Base-by-base conservation (phyloP, 2,888 invertebrate genomes). In the Watsonalla binaria region DNA sequence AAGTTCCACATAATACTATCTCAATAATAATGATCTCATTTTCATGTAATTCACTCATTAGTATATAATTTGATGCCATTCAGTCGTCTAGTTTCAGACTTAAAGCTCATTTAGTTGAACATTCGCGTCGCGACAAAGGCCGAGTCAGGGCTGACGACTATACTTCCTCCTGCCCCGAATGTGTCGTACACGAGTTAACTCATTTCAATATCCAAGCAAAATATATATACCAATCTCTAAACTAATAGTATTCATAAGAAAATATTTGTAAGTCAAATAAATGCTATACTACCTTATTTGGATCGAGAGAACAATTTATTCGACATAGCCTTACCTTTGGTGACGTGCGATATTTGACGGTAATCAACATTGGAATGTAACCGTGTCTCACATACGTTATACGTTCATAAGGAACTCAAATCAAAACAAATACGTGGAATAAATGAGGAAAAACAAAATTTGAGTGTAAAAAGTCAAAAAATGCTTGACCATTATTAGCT, bases 401-500 rank as follows among this genome's bases (percentile, higher is more conserved):
- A 70, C 66, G 69, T 74, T 79, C 76, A 49, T 78, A 82, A 70
- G 72, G 74, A 83, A 85, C 70, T 76, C 72, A 80, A 78, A 72
- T 74, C 75, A 77, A 81, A 85, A 82, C 71, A 79, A 81, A 80
- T 74, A 73, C 75, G 75, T 70, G 65, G 66, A 65, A 63, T 59
- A 68, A 65, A 68, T 61, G 58, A 63, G 62, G 62, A 79, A 77
- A 71, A 73, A 67, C 72, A 76, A 84, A 90, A 91, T 91, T 91
- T 91, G 91, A 91, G 91, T 89, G 91, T 91, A 91, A 91, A 91
- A 91, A 91, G 91, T 90, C 89, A 90, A 91, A 90, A 85, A 91
- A 91, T 89, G 84, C 89, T 90, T 91, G 91, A 91, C 91, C 91
- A 90, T 84, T 83, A 82, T 83, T 91, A 91, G 91, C 91, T 91